A percentile compares a stretch with the other conserved stretches of the same genome.
These are phyloP conservation scores for Acromyrmex heyeri DNA, from an alignment of 1,140 invertebrate genomes.

Conservation along the genomic window DNA sequence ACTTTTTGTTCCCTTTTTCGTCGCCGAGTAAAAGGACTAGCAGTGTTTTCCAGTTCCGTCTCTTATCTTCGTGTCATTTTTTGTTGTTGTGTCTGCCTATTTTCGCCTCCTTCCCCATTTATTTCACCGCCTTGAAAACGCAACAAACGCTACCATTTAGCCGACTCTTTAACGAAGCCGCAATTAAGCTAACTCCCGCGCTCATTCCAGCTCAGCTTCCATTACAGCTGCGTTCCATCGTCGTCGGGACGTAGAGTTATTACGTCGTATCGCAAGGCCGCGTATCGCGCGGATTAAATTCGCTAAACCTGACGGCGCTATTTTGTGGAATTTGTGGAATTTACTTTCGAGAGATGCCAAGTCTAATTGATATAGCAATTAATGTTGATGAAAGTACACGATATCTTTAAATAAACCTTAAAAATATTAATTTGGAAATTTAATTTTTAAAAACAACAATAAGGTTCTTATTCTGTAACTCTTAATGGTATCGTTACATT, in stretches of 20 bases:
- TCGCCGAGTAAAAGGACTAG: slow-evolving; percentile 1
- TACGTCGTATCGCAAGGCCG: slow-evolving; percentile 30
- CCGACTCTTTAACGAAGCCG: slow-evolving; percentile 40
- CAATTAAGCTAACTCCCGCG: slow-evolving; percentile 52
- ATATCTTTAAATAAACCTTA: no score
- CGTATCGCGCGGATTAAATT: not conserved
- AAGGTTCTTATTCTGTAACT: no score
- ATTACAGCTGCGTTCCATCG: slow-evolving; percentile 6
- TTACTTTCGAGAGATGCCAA: not conserved
- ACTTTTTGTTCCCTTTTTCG: not conserved
- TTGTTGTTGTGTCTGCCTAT: not conserved
- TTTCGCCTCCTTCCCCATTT: not conserved
- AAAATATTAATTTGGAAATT: no score
- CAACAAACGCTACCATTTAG: slow-evolving; percentile 50
- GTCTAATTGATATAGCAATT: not conserved
- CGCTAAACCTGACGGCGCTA: not conserved
- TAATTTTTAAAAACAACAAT: no score
- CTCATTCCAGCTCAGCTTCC: slow-evolving; percentile 23
- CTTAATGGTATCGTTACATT: no score
- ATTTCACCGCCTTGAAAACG: slow-evolving; percentile 28
- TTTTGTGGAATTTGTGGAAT: not conserved
- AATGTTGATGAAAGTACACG: not conserved
- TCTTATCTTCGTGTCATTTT: slow-evolving; percentile 6
- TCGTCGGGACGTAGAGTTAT: slow-evolving; percentile 14
- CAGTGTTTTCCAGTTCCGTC: not conserved